Base-by-base conservation (phyloP, 2,797 vertebrate species). In the Cyclopterus lumpus region DNA sequence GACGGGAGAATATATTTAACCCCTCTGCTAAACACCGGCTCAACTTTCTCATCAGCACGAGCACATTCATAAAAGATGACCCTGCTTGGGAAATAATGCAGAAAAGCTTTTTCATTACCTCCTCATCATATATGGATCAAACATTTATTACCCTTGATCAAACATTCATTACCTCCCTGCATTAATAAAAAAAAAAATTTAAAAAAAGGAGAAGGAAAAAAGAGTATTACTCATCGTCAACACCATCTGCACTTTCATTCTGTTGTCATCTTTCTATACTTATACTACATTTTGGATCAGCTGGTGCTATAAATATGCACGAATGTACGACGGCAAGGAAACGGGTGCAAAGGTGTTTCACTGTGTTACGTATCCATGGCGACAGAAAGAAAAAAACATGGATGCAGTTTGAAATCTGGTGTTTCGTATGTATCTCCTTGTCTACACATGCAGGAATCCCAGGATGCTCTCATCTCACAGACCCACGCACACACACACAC, bases 101-200 rank as follows among this genome's bases (percentile, higher is more conserved):
- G 66, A 80, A 83, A 82, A 79, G 65, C 68, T 86, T 91, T 91
- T 91, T 91, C 86, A 91, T 89, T 86, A 88, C 73, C 73, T 74
- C 79, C 82, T 90, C 84, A 84, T 88, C 82, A 81, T 59, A 86
- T 71, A 73, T 40, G 73, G 75, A 88, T 91, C 74, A 88, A 88
- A 89, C 86, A 87, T 89, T 73, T 81, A 90, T 89, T 80, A 88
- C 34, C 72, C 78, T 49, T 62, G 81, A 88, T 92, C 77, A 91
- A 91, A 91, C 80, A 88, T 87, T 90, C 76, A 89, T 90, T 90
- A 88, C 46, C 66, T 58, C 12, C 15, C 44, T 22, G 77, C 71
- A 71, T 85, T 83, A n/a, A n/a, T 68, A 76, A 77, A 68, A 69
- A 79, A 72, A 82, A 80, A 80, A 61, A 38, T n/a, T n/a, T n/a